Base-by-base conservation (phyloP, 2,113 vertebrate genomes). In the Zeus faber region DNA sequence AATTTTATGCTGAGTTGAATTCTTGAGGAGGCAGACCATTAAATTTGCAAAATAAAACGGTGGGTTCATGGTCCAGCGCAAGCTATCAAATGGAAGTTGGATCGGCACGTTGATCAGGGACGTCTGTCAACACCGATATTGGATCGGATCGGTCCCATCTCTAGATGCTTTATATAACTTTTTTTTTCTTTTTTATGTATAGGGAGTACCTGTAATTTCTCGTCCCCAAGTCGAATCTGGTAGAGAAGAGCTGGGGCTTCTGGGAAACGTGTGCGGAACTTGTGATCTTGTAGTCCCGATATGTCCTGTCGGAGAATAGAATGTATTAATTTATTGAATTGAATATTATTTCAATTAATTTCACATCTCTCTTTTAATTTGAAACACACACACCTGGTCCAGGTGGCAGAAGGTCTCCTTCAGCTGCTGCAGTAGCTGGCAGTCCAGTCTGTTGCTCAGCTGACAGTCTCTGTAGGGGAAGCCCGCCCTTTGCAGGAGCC, bases 381-480 rank as follows among this genome's bases (percentile, higher is more conserved):
- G 13, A 37, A 37, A 37, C 18, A 20, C 48, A 33, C 26, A 50
- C 26, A 98, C 97, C 91, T 99, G 97, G 74, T 99, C 90, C 52
- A 99, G 86, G 76, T 99, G 97, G 78, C 96, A 97, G 62, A 97
- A 95, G 0, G 89, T 95, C 79, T 99, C 97, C 59, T 99, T 99
- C 2, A 99, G 82, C 33, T 98, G 93, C 70, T 98, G 96, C 43
- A 99, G 87, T 8, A 99, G 91, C 49, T 95, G 87, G 64, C 93
- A 94, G 53, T 99, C 95, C 77, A 95, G 84, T 57, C 90, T 93
- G 65, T 83, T 95, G 44, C 90, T 79, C 61, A 99, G 73, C 70
- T 97, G 94, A 73, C 96, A 99, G 44, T 98, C 95, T 86, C 93
- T 91, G 2, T 98, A 99, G 17, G 97, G 96, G 70, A 99, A 98